These are phyloP conservation scores for Ailurus styani DNA, from an alignment of 2,113 vertebrate species.

Conservation along the genomic window DNA sequence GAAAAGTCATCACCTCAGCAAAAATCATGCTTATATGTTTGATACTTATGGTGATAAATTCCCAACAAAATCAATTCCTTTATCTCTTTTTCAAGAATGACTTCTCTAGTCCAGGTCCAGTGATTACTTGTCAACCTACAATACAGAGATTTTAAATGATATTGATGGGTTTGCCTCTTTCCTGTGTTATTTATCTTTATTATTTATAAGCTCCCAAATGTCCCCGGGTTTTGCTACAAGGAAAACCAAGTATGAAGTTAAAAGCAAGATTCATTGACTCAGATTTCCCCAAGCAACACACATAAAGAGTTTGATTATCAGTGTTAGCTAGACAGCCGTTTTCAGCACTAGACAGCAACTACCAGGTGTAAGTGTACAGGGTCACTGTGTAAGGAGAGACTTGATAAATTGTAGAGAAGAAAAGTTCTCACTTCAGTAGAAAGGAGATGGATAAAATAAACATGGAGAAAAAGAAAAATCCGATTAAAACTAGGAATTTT, in stretches of 20 bases:
- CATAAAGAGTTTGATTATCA: not conserved
- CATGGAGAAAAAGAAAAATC: not conserved
- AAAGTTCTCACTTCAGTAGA: rapidly evolving
- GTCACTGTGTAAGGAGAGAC: too few relatives aligned
- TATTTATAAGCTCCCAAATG: not conserved
- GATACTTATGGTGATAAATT: not conserved
- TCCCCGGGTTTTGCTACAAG: not conserved
- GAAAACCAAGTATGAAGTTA: not conserved
- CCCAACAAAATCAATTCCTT: not conserved
- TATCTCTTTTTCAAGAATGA: not conserved
- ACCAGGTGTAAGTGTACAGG: not conserved
- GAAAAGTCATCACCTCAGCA: not conserved
- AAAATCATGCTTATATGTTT: not conserved
- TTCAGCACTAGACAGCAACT: not conserved
- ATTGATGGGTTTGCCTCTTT: not conserved
- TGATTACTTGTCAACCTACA: not conserved
- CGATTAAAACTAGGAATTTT: not conserved
- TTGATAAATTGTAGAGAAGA: not conserved
- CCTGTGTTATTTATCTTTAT: constrained; percentile 1
- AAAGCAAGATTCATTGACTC: not conserved
- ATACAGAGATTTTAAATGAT: not conserved
- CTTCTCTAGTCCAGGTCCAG: not conserved
- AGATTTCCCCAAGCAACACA: not conserved
- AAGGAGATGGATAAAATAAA: not conserved
- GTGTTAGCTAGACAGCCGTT: not conserved